phyloP scores from a whole-genome alignment of 2,888 invertebrate genomes.

The Agriotes lineatus region DNA sequence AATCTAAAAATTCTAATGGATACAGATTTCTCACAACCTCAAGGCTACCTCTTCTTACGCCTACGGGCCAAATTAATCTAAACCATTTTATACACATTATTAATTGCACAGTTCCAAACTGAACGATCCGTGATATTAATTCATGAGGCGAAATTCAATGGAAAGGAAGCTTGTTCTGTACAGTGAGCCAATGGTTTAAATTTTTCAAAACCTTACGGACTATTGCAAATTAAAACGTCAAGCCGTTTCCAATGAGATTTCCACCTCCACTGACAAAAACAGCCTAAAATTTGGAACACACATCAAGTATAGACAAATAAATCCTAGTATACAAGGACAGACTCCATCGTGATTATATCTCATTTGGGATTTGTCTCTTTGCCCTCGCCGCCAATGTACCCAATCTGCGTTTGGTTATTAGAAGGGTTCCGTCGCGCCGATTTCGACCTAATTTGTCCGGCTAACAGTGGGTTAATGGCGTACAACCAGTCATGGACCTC shows the following conservation, averaged over 20 bases:
- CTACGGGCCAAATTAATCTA: background rate
- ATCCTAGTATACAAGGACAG: slow-evolving; percentile 76
- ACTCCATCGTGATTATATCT: slow-evolving; percentile 83
- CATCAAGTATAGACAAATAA: slow-evolving; percentile 5
- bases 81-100: background rate
- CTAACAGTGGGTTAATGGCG: slow-evolving; percentile 98
- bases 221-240: no score
- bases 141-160: background rate
- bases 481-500: slow-evolving; percentile 99
- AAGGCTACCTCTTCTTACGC: background rate
- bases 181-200: no score
- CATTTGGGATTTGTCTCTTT: slow-evolving; percentile 69
- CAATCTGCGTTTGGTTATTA: slow-evolving; percentile 45
- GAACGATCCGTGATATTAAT: background rate
- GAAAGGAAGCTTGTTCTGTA: background rate
- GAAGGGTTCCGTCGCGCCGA: slow-evolving; percentile 69
- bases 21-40: slow-evolving; percentile 29
- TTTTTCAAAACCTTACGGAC: no score
- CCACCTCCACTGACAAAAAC: slow-evolving; percentile 7
- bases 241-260: no score
- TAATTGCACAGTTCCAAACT: background rate
- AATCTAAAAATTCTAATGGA: slow-evolving; percentile 17
- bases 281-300: slow-evolving; percentile 5
- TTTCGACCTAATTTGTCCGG: slow-evolving; percentile 91
- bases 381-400: slow-evolving; percentile 57